Conservation (phyloP, 2,888 invertebrate genomes). For the Clanis bilineata region DNA sequence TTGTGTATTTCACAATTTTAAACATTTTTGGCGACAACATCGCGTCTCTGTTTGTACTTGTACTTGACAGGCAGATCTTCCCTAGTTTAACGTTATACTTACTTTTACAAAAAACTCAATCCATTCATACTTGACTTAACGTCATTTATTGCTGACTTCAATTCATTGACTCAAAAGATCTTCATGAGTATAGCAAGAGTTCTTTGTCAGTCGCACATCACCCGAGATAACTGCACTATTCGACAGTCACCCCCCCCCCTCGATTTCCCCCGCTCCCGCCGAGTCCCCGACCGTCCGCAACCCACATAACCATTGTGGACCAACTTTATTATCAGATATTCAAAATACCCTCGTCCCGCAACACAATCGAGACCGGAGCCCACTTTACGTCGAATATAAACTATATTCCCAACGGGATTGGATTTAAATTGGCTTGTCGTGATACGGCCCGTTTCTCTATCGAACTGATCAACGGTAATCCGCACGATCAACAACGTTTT, state of each 20-base stretch:
- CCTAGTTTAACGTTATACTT: too few relatives aligned
- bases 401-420: conserved; percentile 15
- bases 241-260: not conserved
- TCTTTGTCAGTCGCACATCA: not conserved
- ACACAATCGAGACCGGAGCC: conserved; percentile 7
- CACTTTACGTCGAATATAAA: conserved; percentile 15
- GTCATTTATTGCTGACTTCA: too few relatives aligned
- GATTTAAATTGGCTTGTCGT: conserved; percentile 18
- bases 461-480: conserved; percentile 24
- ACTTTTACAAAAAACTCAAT: too few relatives aligned
- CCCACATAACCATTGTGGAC: not conserved
- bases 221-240: not conserved
- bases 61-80: too few relatives aligned
- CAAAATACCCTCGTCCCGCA: conserved; percentile 11
- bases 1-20: too few relatives aligned
- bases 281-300: not conserved
- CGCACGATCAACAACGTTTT: conserved; percentile 30
- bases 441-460: conserved; percentile 15
- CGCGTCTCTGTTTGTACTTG: too few relatives aligned
- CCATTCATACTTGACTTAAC: too few relatives aligned
- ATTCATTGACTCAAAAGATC: too few relatives aligned
- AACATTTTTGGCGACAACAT: too few relatives aligned
- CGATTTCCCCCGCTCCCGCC: not conserved
- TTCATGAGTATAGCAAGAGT: too few relatives aligned
- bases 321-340: conserved; percentile 11